Evolutionary conservation across 2,113 vertebrate genomes (phyloP), one percentile per base, ranked within the genome.

Genomic region (Pterocles orientalis): DNA sequence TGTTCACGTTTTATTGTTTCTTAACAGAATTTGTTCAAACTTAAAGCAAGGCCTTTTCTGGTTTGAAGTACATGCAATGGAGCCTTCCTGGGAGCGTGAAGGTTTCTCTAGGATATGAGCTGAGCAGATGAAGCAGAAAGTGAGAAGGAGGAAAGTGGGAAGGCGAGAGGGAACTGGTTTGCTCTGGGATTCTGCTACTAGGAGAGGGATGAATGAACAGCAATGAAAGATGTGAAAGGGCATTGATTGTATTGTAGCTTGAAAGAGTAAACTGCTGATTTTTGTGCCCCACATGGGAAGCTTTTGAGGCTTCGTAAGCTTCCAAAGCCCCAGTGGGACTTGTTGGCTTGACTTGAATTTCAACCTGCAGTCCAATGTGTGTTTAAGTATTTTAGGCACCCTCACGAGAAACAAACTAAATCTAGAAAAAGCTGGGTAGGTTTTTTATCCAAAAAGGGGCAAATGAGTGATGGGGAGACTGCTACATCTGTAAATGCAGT

Each of bases 241-340:
- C 1, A 0, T 39, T 57, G 15, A 9, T 34, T 25, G 17, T 43
- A 14, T 19, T 14, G 11, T 7, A 43, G n/a, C 39, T 39, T n/a
- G 10, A n/a, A 64, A 80, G 24, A 78, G 18, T 7, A 24, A 71
- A 24, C 31, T 45, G 20, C 26, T 66, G 57, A 23, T 56, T 60
- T 56, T 54, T 1, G 0, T 61, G 29, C 25, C 29, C 17, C 0
- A 1, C n/a, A 10, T 53, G 23, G 34, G 33, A 69, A 58, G 11
- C 19, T 71, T 8, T 7, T n/a, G n/a, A 69, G 7, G 9, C 19
- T 62, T 36, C 33, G 7, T 25, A 58, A 73, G 36, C 33, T 54
- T 79, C 61, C 28, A 31, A 47, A 86, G 26, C 36, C 18, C 8
- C 7, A 11, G 25, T 0, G 1, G 41, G 41, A 43, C 39, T 12